phyloP scores from a whole-genome alignment of 1,140 invertebrate species.

The Drosophila yakuba region DNA sequence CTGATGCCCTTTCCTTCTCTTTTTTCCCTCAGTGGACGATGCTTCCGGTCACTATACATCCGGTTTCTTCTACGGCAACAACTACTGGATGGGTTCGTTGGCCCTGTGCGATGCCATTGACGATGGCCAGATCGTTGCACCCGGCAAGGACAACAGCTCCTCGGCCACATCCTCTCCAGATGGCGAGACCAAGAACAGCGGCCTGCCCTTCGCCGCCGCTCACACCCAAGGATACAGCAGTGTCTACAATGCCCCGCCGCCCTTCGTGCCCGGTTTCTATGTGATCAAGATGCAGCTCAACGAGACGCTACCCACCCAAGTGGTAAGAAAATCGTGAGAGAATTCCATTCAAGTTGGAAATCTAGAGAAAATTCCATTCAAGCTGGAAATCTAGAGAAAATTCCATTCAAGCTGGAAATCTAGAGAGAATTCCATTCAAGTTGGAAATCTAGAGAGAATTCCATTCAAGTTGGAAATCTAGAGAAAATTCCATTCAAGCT shows the following conservation, averaged over 20 bases:
- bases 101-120: constrained; percentile 90
- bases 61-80: constrained; percentile 93
- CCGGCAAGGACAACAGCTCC: constrained; percentile 54
- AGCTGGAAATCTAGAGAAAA: no score
- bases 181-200: constrained; percentile 36
- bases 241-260: constrained; percentile 84
- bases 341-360: no score
- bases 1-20: constrained; percentile 59
- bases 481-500: no score
- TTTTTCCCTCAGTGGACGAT: constrained; percentile 89
- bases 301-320: constrained; percentile 80
- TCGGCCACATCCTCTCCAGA: constrained; percentile 9
- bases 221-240: constrained; percentile 73
- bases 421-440: no score
- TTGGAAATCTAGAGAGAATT: no score
- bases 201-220: constrained; percentile 76
- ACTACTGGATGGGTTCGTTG: constrained; percentile 92
- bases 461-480: no score
- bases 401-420: no score
- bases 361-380: no score
- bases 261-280: constrained; percentile 87
- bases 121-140: constrained; percentile 41
- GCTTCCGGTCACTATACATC: constrained; percentile 91
- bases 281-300: constrained; percentile 87
- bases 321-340: constrained; percentile 79